Percentiles rank a stretch among this genome's conserved stretches.
These are phyloP conservation scores for Heterocephalus glaber DNA, from an alignment of 2,113 vertebrate species.

Conservation along the genomic window DNA sequence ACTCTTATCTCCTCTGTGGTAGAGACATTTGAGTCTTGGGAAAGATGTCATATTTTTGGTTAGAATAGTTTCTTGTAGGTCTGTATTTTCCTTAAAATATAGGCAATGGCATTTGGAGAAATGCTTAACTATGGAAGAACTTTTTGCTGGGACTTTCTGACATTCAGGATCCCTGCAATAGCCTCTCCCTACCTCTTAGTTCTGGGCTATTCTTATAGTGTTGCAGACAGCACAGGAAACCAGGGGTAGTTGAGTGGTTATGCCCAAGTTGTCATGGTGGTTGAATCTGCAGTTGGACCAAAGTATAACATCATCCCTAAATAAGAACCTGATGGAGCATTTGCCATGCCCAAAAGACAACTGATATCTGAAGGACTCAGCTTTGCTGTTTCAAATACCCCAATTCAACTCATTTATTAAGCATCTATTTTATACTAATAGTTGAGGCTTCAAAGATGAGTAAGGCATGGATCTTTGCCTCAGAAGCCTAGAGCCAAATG, in stretches of 20 bases:
- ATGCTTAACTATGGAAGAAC: background rate
- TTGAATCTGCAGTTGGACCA: background rate
- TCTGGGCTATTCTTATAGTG: background rate
- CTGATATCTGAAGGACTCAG: background rate
- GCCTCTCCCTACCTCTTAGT: background rate
- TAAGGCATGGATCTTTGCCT: background rate
- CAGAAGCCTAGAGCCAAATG: background rate
- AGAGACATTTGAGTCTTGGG: slow-evolving; percentile 4
- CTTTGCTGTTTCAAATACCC: background rate
- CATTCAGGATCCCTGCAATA: background rate
- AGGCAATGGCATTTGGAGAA: slow-evolving; percentile 8
- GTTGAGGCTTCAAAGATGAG: background rate
- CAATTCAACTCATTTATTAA: background rate
- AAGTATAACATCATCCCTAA: background rate
- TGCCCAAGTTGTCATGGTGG: background rate
- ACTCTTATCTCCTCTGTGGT: background rate
- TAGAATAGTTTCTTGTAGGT: background rate
- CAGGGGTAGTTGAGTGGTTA: background rate
- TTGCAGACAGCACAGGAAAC: background rate
- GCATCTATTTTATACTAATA: background rate
- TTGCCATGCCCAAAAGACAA: slow-evolving; percentile 13
- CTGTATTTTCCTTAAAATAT: background rate
- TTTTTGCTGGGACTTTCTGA: background rate
- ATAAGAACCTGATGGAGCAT: background rate
- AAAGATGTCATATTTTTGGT: background rate